Conservation (phyloP, 2,113 vertebrate species). For the Thermophis baileyi region DNA sequence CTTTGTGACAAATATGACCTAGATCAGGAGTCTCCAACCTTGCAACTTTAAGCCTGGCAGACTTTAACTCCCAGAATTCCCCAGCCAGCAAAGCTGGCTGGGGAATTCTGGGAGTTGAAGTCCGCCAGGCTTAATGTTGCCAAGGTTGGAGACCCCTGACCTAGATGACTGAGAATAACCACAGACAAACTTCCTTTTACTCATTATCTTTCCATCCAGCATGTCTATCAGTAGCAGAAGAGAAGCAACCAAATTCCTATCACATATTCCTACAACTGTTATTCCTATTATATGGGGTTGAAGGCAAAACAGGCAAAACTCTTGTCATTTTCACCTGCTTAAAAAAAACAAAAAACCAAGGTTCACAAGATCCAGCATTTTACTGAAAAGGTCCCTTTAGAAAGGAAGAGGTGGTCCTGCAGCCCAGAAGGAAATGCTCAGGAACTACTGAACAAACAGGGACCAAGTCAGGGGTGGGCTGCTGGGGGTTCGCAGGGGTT, state of each 20-base stretch:
- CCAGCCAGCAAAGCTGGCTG: too few species aligned
- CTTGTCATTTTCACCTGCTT: neutral
- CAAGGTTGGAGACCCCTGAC: too few species aligned
- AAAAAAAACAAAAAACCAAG: neutral
- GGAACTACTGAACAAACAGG: neutral
- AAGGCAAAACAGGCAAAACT: neutral
- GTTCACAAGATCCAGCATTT: neutral
- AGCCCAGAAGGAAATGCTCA: neutral
- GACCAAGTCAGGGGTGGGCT: too few species aligned
- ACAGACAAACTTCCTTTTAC: neutral
- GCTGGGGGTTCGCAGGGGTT: too few species aligned
- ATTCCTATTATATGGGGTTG: neutral
- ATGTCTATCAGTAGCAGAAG: neutral
- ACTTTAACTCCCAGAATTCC: too few species aligned
- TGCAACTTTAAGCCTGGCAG: too few species aligned
- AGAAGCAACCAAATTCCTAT: neutral
- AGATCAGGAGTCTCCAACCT: too few species aligned
- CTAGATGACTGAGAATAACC: neutral
- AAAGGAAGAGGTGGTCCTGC: neutral
- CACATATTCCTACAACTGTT: neutral
- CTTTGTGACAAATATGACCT: neutral
- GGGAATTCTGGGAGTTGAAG: too few species aligned
- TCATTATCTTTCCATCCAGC: neutral
- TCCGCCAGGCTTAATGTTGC: too few species aligned
- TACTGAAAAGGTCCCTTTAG: neutral